phyloP scores from a whole-genome alignment of 1,140 invertebrate genomes.

The Metaphire vulgaris region DNA sequence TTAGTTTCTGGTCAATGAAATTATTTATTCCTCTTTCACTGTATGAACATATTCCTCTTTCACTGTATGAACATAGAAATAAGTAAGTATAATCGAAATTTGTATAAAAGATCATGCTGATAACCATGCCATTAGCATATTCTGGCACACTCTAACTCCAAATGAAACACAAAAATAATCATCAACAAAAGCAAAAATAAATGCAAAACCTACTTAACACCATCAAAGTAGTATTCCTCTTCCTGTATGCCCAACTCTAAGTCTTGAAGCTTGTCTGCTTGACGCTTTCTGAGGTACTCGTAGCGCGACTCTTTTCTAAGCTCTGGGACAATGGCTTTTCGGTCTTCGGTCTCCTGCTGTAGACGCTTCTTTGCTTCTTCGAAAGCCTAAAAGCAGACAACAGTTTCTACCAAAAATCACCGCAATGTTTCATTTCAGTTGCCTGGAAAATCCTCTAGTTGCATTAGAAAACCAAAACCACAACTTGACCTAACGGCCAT shows the following conservation, averaged over 20 bases:
- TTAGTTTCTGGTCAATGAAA: no score
- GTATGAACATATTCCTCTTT: no score
- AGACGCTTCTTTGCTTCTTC: slow-evolving; percentile 87
- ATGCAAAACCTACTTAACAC: slow-evolving; percentile 66
- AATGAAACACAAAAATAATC: slow-evolving; percentile 1
- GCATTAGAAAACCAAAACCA: slow-evolving; percentile 8
- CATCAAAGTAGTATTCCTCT: slow-evolving; percentile 90
- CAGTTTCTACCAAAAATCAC: slow-evolving; percentile 1
- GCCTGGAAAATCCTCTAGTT: neutral
- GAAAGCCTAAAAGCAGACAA: slow-evolving; percentile 60
- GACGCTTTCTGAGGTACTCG: slow-evolving; percentile 89
- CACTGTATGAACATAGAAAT: no score
- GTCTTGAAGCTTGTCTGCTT: slow-evolving; percentile 92
- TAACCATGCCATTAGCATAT: no score
- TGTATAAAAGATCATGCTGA: no score
- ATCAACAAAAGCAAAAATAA: no score
- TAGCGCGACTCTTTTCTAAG: slow-evolving; percentile 81
- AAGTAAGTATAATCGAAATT: no score
- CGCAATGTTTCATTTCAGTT: neutral
- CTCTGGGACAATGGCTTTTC: slow-evolving; percentile 77
- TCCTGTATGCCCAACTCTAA: slow-evolving; percentile 90
- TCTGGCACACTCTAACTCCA: no score
- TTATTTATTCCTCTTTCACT: no score
- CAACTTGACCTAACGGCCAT: no score
- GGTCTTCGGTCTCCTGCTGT: slow-evolving; percentile 67